phyloP scores from a whole-genome alignment of 2,797 vertebrate species.

The Craterocephalus amniculus region DNA sequence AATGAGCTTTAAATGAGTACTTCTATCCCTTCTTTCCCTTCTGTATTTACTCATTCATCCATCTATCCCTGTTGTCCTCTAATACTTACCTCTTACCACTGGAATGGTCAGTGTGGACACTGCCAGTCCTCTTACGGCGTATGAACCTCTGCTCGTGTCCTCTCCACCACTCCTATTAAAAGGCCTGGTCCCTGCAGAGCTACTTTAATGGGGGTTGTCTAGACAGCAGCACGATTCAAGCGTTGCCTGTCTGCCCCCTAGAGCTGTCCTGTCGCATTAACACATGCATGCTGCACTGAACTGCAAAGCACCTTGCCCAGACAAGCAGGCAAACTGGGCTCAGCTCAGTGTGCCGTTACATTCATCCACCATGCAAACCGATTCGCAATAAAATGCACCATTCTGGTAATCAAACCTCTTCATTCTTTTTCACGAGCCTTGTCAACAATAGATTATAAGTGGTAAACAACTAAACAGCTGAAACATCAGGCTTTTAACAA shows the following conservation, averaged over 20 bases:
- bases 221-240: conserved; percentile 67
- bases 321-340: conserved; percentile 36
- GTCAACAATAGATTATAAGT: not conserved
- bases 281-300: conserved; percentile 66
- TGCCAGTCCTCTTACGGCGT: conserved; percentile 24
- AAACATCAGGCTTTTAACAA: conserved; percentile 10
- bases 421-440: conserved; percentile 5
- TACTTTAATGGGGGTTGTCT: conserved; percentile 65
- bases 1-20: conserved; percentile 4
- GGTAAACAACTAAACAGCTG: conserved; percentile 12
- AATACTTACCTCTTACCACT: not conserved
- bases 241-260: conserved; percentile 60
- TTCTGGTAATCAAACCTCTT: not conserved
- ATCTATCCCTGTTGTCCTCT: conserved; percentile 9
- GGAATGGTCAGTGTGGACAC: conserved; percentile 34
- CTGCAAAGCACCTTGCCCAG: conserved; percentile 59
- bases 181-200: conserved; percentile 62
- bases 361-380: conserved; percentile 16
- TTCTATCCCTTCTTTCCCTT: not conserved
- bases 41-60: conserved; percentile 23
- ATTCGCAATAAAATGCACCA: conserved; percentile 15
- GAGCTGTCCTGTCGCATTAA: conserved; percentile 79
- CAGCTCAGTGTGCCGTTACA: conserved; percentile 27
- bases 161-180: conserved; percentile 63
- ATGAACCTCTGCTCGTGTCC: conserved; percentile 45